Percentiles rank a stretch among this genome's conserved stretches.
Conservation (phyloP, 2,797 vertebrate genomes). For the Sphenopsis melanotis region DNA sequence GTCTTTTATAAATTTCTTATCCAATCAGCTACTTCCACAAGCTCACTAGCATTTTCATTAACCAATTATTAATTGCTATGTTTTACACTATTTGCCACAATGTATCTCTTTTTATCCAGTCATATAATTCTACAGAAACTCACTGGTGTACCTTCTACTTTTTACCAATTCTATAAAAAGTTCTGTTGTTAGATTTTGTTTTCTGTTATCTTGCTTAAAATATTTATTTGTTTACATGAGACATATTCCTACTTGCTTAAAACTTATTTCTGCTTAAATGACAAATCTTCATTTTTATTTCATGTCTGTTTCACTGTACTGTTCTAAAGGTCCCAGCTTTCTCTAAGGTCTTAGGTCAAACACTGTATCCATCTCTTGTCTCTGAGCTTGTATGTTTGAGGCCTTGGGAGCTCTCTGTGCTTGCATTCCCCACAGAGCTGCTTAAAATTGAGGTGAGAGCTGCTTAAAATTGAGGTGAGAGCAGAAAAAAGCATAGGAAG, state of each 20-base stretch:
- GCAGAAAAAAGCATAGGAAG: neutral
- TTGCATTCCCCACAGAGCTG: neutral
- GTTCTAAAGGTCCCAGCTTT: neutral
- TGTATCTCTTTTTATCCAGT: neutral
- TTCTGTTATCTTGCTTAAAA: neutral
- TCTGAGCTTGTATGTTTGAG: neutral
- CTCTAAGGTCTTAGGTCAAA: neutral
- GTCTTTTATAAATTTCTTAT: neutral
- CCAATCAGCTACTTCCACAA: neutral
- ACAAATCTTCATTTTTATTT: neutral
- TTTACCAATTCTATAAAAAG: neutral
- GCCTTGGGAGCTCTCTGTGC: neutral
- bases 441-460: neutral
- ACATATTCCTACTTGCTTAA: neutral
- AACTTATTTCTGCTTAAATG: neutral
- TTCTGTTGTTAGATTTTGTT: neutral
- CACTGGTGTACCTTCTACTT: neutral
- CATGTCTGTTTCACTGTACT: neutral
- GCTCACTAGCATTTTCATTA: neutral
- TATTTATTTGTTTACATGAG: neutral
- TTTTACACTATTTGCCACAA: neutral
- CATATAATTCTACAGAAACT: neutral
- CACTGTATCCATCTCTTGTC: neutral
- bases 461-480: neutral
- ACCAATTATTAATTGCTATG: neutral